Evolutionary conservation across 2,113 vertebrate species (phyloP), one percentile per base, ranked within the genome.

Genomic region (Corythaixoides concolor): DNA sequence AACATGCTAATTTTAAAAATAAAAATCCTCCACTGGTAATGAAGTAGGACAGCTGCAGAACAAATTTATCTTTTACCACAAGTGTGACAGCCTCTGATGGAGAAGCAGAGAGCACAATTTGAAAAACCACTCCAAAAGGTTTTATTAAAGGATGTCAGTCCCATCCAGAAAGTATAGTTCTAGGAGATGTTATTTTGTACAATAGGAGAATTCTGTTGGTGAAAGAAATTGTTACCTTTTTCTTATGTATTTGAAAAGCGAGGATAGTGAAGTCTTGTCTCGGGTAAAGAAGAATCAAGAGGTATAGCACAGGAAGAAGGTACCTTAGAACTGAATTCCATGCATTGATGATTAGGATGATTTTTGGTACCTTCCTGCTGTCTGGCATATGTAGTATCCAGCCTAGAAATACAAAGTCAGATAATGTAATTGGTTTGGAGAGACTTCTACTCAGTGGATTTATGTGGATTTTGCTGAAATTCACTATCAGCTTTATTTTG

Each of bases 401-500:
- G 41, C 21, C 56, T 41, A 59, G 75, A 86, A 93, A 67, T 20
- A 47, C 6, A 3, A 24, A 50, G 43, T 39, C 26, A 43, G 64
- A 27, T 33, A 90, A 68, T 26, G 16, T 58, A 87, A 84, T 59
- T 37, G 26, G 81, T 90, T 18, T 59, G 86, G 56, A 77, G 32
- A 94, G 39, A 35, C 27, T 70, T 45, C 41, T 70, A 3, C 55
- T 56, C 12, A 6, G 33, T 49, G 56, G 78, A n/a, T 78, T 69
- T 85, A 43, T 85, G 77, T 76, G 74, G 62, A 37, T 87, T 92
- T 90, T 90, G 70, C 74, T 91, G 90, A 82, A 93, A 88, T 69
- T 76, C 45, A 17, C 72, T 78, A 0, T 90, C 52, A 3, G 2
- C 30, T 89, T 30, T 88, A 24, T 88, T 93, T 87, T 70, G 47